phyloP scores from a whole-genome alignment of 2,797 vertebrate species.

The Manis pentadactyla region DNA sequence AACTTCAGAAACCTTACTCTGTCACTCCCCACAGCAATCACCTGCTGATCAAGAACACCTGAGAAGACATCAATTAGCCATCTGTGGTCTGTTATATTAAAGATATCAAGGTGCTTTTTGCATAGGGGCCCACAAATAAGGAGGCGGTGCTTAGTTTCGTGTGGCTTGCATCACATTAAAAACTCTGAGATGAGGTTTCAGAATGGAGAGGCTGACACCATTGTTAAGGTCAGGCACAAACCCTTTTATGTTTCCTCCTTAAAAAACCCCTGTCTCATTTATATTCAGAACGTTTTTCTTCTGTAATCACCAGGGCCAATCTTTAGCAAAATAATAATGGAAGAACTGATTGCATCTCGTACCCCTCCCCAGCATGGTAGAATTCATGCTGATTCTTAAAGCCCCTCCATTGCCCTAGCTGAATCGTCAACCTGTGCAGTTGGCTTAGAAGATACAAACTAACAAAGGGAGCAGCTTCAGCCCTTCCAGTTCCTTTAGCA shows the following conservation, averaged over 20 bases:
- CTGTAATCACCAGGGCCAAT: background rate
- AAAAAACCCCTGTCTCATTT: background rate
- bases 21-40: constrained; percentile 3
- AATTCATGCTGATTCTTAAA: background rate
- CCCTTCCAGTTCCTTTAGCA: background rate
- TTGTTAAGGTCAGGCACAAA: background rate
- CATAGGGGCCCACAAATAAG: constrained; percentile 48
- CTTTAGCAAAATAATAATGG: background rate
- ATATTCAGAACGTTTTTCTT: background rate
- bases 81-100: constrained; percentile 45
- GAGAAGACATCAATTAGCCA: constrained; percentile 33
- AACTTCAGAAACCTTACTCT: constrained; percentile 4
- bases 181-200: background rate
- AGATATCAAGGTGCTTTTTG: constrained; percentile 43
- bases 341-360: background rate
- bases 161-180: background rate
- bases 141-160: background rate
- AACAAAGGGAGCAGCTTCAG: background rate
- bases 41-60: background rate
- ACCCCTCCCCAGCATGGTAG: background rate
- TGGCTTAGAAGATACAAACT: background rate
- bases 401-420: background rate
- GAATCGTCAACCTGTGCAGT: background rate
- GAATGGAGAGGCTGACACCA: background rate
- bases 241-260: background rate